Evolutionary conservation across 2,888 invertebrate species (phyloP).

Genomic region (Euplexia lucipara): DNA sequence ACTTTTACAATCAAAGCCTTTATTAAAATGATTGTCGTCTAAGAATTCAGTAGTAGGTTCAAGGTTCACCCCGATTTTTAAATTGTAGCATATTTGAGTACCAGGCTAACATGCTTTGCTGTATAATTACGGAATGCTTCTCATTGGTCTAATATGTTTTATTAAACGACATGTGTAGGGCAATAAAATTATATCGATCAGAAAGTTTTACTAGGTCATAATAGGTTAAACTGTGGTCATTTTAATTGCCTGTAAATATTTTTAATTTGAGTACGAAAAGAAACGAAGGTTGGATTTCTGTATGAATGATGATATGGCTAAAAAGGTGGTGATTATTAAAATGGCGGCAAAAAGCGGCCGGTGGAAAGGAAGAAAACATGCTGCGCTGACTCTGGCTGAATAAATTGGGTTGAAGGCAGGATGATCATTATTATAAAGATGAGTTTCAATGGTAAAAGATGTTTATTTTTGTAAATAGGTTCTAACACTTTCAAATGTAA

Average conservation of each 20-base stretch:
- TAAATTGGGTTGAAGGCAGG: too few relatives aligned
- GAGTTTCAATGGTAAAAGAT: too few relatives aligned
- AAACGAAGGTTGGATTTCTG: too few relatives aligned
- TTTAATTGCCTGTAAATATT: conserved; percentile 16
- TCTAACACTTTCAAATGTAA: too few relatives aligned
- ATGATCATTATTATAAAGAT: too few relatives aligned
- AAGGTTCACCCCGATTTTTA: conserved; percentile 43
- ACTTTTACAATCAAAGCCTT: conserved; percentile 16
- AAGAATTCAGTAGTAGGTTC: conserved; percentile 39
- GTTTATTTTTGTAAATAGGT: too few relatives aligned
- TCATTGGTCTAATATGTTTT: conserved; percentile 37
- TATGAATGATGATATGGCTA: too few relatives aligned
- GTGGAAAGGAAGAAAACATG: too few relatives aligned
- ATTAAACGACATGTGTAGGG: conserved; percentile 42
- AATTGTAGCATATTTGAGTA: conserved; percentile 41
- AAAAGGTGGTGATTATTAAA: too few relatives aligned
- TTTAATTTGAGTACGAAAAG: neutral
- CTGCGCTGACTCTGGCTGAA: too few relatives aligned
- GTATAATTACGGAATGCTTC: conserved; percentile 54
- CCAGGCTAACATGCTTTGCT: conserved; percentile 4
- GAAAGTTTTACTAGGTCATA: conserved; percentile 50
- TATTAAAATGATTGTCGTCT: conserved; percentile 47
- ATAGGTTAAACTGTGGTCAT: conserved; percentile 18
- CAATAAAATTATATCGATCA: conserved; percentile 47
- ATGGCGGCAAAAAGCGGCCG: too few relatives aligned